Percentiles rank a stretch among this genome's conserved stretches.
Evolutionary conservation across 2,797 vertebrate genomes (phyloP).

Genomic region (Lepus oiostolus): DNA sequence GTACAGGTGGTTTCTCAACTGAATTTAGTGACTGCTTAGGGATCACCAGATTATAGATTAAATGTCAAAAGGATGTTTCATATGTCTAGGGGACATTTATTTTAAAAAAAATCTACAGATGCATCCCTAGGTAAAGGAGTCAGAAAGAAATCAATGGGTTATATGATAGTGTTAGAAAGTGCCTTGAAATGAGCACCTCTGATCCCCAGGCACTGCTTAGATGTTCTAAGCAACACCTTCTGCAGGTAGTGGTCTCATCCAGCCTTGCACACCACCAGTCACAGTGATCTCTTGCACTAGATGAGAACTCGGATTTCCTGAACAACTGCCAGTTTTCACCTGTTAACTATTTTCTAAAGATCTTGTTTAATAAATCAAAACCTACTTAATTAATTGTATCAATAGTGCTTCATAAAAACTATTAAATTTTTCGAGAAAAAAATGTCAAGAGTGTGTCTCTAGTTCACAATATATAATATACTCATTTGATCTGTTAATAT

Average conservation of each 20-base stretch:
- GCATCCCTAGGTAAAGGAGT: background rate
- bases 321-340: background rate
- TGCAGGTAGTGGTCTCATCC: background rate
- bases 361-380: slow-evolving; percentile 24
- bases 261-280: background rate
- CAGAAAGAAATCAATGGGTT: background rate
- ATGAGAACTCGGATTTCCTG: background rate
- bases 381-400: background rate
- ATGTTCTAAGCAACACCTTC: background rate
- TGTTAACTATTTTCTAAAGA: background rate
- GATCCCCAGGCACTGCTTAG: background rate
- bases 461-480: background rate
- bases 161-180: background rate
- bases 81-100: background rate
- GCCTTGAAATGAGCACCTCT: background rate
- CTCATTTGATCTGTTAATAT: background rate
- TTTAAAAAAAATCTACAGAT: background rate
- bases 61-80: background rate
- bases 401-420: background rate
- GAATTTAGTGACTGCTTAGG: background rate
- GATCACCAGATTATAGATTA: background rate
- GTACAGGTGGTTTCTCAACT: background rate
- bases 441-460: background rate
- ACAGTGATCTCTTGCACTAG: too few species aligned
- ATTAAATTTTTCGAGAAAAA: background rate